Conservation (phyloP, 1,140 invertebrate genomes). For the Drosophila oshimai region DNA sequence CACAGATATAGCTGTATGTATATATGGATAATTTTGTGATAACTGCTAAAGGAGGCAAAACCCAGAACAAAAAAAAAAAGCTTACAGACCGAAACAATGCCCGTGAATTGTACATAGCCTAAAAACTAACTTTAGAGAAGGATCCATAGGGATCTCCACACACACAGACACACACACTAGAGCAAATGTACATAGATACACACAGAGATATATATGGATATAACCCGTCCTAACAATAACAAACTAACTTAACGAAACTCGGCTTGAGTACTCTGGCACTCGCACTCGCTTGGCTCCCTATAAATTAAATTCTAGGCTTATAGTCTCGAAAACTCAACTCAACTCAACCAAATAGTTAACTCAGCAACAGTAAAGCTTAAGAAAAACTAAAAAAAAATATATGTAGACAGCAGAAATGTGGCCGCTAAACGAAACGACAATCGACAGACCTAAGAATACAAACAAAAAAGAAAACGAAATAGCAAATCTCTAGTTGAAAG, state of each 20-base stretch:
- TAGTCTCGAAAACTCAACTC: conserved; percentile 9
- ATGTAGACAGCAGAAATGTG: conserved; percentile 6
- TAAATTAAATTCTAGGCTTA: conserved; percentile 26
- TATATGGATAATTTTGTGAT: conserved; percentile 74
- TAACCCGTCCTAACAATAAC: conserved; percentile 28
- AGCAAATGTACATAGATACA: background rate
- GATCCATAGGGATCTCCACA: background rate
- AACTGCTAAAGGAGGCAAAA: conserved; percentile 54
- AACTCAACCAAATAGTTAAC: conserved; percentile 26
- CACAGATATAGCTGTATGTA: conserved; percentile 37
- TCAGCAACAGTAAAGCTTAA: conserved; percentile 1
- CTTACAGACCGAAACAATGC: conserved; percentile 45
- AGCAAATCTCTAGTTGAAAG: conserved; percentile 12
- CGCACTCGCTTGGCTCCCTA: conserved; percentile 31
- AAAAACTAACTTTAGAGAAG: conserved; percentile 15
- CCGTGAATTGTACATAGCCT: conserved; percentile 71
- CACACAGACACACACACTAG: background rate
- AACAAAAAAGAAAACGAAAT: background rate
- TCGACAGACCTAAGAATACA: conserved; percentile 37
- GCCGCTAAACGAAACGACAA: conserved; percentile 44
- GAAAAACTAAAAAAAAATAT: background rate
- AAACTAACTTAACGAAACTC: conserved; percentile 9
- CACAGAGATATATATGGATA: conserved; percentile 27
- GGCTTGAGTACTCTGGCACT: conserved; percentile 35
- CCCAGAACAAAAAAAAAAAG: conserved; percentile 4